Evolutionary conservation across 2,113 vertebrate genomes (phyloP).

Genomic region (Larimichthys crocea): DNA sequence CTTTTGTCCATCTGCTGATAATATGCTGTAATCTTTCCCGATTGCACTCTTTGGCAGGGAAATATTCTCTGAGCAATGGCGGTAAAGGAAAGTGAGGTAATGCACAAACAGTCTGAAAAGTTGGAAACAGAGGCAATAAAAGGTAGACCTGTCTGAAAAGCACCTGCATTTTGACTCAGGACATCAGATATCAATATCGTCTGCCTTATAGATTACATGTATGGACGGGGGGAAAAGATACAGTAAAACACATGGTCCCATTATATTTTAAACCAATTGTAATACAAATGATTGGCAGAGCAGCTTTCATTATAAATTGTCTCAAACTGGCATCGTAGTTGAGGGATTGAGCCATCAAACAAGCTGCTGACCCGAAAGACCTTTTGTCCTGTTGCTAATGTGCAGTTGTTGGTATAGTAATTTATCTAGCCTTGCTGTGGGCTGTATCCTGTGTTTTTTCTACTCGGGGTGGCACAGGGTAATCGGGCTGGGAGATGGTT

Average conservation of each 20-base stretch:
- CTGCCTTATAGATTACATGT: not conserved
- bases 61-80: not conserved
- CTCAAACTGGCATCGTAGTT: not conserved
- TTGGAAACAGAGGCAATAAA: not conserved
- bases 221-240: not conserved
- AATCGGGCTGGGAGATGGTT: conserved; percentile 48
- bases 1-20: conserved; percentile 53
- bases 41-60: conserved; percentile 11
- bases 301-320: not conserved
- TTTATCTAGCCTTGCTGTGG: conserved; percentile 36
- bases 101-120: not conserved
- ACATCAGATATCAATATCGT: not conserved
- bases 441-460: conserved; percentile 15
- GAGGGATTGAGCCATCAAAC: conserved; percentile 37
- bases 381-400: conserved; percentile 28
- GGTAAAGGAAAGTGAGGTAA: conserved; percentile 16
- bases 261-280: not conserved
- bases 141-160: not conserved
- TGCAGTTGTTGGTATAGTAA: conserved; percentile 60
- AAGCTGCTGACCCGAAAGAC: not conserved
- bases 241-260: not conserved
- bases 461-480: conserved; percentile 39
- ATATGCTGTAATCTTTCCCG: conserved; percentile 8
- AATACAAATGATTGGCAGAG: not conserved
- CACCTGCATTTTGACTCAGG: not conserved